Base-by-base conservation (phyloP, 2,888 invertebrate genomes). In the Axea sp. region DNA sequence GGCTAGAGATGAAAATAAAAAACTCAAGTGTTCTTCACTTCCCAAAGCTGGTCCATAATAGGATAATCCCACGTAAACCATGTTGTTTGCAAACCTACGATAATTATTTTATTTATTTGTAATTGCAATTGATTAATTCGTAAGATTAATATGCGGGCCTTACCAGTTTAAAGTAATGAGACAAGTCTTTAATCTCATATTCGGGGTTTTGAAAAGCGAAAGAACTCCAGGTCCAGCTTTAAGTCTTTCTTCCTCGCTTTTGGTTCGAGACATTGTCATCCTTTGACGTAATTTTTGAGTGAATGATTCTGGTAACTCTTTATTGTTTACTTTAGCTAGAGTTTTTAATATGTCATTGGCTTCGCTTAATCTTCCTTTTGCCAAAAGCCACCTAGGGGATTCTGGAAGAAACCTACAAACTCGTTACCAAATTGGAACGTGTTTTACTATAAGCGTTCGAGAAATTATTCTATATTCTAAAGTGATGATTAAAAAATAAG, bases 41-140 rank as follows among this genome's bases (percentile, higher is more conserved):
- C 96, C 96, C 51, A 97, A 90, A 0, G 95, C 93, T 5, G 96
- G 96, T 0, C 96, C 96, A 81, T 97, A 97, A 84, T 96, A 96
- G 78, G 96, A 96, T 28, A 97, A 89, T 0, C 97, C 97, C 9
- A 97, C 94, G 83, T 97, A 97, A 1, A 96, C 96, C 87, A 95
- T 96, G 83, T 96, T 95, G 80, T 95, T 96, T 43, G 96, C 96
- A 85, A 97, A 96, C 91, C 91, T 91, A 49, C 15, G 8, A 2
- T 12, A 14, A 11, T 45, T 8, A 41, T 24, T 24, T 14, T 49
- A 24, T 19, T 11, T 2, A 19, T 9, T 30, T 30, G 7, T 24
- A 24, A 24, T 24, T 24, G 6, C 24, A 24, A 1, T 24, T 24
- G 7, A 24, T n/a, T n/a, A n/a, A 19, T 19, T 19, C 4, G 2